These are phyloP conservation scores for Epistrophella euchroma DNA, from an alignment of 2,888 invertebrate species.

Conservation along the genomic window DNA sequence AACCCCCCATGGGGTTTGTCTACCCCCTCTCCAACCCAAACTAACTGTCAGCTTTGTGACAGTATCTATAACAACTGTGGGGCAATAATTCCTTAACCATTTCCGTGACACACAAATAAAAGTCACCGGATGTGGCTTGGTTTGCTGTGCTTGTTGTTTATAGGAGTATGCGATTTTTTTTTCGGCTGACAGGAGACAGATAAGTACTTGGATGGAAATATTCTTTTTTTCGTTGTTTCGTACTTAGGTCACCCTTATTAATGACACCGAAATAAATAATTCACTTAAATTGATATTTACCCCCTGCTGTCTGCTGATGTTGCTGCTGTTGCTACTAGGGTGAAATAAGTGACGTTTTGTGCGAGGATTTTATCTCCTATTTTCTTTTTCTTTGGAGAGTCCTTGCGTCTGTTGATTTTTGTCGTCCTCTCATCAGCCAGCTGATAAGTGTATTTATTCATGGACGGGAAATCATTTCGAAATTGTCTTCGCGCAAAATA, in stretches of 20 bases:
- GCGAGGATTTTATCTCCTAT: constrained; percentile 25
- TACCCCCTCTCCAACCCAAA: not conserved
- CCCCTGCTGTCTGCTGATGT: constrained; percentile 2
- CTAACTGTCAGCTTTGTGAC: constrained; percentile 77
- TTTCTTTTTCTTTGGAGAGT: not conserved
- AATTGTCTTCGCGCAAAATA: constrained; percentile 55
- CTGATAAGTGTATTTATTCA: constrained; percentile 29
- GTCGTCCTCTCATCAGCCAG: constrained; percentile 7
- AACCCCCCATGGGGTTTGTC: constrained; percentile 24
- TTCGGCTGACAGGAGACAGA: constrained; percentile 59
- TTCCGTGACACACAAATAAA: constrained; percentile 77
- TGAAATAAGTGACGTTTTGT: constrained; percentile 39
- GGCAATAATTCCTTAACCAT: constrained; percentile 77
- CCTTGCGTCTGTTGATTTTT: constrained; percentile 26
- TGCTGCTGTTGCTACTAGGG: not conserved
- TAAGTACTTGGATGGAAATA: constrained; percentile 73
- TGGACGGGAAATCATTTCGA: constrained; percentile 58
- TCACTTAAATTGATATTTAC: constrained; percentile 70
- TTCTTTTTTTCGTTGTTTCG: constrained; percentile 32
- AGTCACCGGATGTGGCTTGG: constrained; percentile 70
- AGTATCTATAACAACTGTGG: constrained; percentile 77
- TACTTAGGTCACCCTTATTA: constrained; percentile 73
- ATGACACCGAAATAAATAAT: constrained; percentile 72
- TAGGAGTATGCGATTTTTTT: constrained; percentile 30
- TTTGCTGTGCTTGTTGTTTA: constrained; percentile 31